Evolutionary conservation across 2,113 vertebrate species (phyloP).

Genomic region (Bos indicus): DNA sequence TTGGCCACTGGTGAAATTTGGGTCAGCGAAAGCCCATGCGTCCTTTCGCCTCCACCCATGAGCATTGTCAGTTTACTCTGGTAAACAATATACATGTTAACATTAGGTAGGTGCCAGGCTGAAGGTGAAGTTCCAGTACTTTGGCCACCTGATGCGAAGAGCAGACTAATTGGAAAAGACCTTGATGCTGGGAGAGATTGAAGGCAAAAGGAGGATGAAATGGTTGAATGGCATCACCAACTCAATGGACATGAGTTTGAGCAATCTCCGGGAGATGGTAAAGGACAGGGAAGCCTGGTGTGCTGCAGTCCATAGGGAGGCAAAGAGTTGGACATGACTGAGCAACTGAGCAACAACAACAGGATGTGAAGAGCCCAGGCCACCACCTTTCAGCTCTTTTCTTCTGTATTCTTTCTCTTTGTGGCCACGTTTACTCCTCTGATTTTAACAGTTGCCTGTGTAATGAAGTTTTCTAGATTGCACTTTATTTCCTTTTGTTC

Average conservation of each 20-base stretch:
- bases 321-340: neutral
- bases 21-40: neutral
- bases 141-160: neutral
- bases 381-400: neutral
- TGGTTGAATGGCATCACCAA: neutral
- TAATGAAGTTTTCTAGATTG: neutral
- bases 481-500: neutral
- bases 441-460: neutral
- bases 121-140: neutral
- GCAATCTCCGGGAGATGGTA: neutral
- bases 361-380: neutral
- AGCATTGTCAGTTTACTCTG: neutral
- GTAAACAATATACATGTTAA: neutral
- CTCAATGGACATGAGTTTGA: neutral
- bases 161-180: neutral
- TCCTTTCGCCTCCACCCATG: neutral
- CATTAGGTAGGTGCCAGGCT: neutral
- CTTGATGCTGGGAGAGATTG: neutral
- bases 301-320: neutral
- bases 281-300: neutral
- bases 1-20: neutral
- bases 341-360: neutral
- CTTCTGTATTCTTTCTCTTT: neutral
- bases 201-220: neutral
- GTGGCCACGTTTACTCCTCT: neutral